A percentile compares a stretch with the other conserved stretches of the same genome.
Conservation (phyloP, 2,797 vertebrate genomes). For the Channa striata region DNA sequence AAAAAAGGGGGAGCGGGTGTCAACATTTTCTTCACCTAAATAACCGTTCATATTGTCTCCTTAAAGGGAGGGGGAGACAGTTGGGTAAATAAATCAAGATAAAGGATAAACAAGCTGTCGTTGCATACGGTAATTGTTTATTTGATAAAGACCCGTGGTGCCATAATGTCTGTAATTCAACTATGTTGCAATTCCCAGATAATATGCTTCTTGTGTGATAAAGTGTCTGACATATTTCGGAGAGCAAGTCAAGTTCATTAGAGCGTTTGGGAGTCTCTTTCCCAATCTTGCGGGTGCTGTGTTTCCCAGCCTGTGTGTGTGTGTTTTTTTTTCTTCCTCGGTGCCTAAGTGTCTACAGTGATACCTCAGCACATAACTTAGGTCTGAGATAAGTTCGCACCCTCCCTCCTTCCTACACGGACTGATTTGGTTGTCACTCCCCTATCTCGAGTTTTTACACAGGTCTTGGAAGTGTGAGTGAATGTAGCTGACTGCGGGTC, state of each 20-base stretch:
- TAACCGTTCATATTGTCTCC: slow-evolving; percentile 60
- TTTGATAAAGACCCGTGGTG: slow-evolving; percentile 91
- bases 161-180: slow-evolving; percentile 93
- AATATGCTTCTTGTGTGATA: slow-evolving; percentile 94
- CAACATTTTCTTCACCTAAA: slow-evolving; percentile 71
- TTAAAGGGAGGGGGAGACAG: slow-evolving; percentile 53
- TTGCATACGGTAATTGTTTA: slow-evolving; percentile 85
- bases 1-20: slow-evolving; percentile 57
- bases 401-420: slow-evolving; percentile 77
- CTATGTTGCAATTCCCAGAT: slow-evolving; percentile 89
- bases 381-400: slow-evolving; percentile 93
- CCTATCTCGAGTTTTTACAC: slow-evolving; percentile 86
- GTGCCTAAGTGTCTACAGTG: slow-evolving; percentile 96
- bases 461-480: slow-evolving; percentile 38
- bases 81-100: slow-evolving; percentile 83
- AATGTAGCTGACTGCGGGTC: background rate
- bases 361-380: slow-evolving; percentile 98
- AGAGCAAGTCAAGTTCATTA: slow-evolving; percentile 89
- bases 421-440: slow-evolving; percentile 87
- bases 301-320: slow-evolving; percentile 70
- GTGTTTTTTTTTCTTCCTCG: slow-evolving; percentile 68
- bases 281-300: slow-evolving; percentile 79
- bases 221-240: slow-evolving; percentile 94
- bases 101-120: slow-evolving; percentile 84
- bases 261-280: slow-evolving; percentile 84